Base-by-base conservation (phyloP, 2,797 vertebrate species). In the Gambusia yucatana region DNA sequence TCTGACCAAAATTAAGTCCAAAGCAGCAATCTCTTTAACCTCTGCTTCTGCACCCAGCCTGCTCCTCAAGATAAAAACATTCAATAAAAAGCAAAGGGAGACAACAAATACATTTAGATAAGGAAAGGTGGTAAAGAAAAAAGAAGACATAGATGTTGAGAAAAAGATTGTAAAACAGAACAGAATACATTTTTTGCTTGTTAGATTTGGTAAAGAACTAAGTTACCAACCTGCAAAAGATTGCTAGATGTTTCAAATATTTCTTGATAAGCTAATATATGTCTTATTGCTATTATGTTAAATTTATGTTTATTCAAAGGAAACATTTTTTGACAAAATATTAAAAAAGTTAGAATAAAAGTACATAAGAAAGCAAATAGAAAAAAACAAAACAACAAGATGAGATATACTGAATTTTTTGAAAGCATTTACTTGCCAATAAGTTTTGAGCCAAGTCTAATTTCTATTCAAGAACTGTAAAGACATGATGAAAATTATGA, bases 1-100 rank as follows among this genome's bases (percentile, higher is more conserved):
- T 28, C 28, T 43, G 65, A 85, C 78, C 73, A 48, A 79, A 84
- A 79, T 85, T 36, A 88, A 80, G 55, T 75, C 67, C 30, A 77
- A 78, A 84, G 82, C 77, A 75, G 74, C n/a, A 41, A 22, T 57
- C 72, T 65, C 63, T 61, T 76, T 82, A 77, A 86, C 78, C 86
- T 84, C 78, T 67, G 70, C 75, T 67, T 73, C 80, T 33, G 46
- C 77, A 46, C 33, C 41, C 76, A 59, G 77, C 39, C 78, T 80
- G 77, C 69, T 78, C 77, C 52, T 46, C 39, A 22, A 46, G 63
- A 83, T 73, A 46, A 75, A 75, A 75, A 63, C 16, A 65, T 25
- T 52, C 36, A 72, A 72, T 36, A 41, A 73, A 39, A 79, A 39
- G 61, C 25, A 67, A 77, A 48, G 46, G 28, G 4, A 79, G 74